Percentiles rank a stretch among this genome's conserved stretches.
Conservation (phyloP, 2,888 invertebrate genomes). For the Erpobdella octoculata region DNA sequence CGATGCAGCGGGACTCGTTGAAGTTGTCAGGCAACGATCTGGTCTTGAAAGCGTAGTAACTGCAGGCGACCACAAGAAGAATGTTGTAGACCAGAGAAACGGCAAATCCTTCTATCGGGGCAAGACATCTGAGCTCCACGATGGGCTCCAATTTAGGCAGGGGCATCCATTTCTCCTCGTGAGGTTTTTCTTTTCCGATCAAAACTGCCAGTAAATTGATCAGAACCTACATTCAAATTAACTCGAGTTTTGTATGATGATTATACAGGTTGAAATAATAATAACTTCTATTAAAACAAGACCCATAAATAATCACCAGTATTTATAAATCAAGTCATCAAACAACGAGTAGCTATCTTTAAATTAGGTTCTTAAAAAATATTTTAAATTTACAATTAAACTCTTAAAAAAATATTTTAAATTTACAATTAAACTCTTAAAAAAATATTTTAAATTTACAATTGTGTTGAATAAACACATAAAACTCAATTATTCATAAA, state of each 20-base stretch:
- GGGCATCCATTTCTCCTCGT: constrained; percentile 36
- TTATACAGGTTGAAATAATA: neutral
- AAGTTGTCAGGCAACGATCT: constrained; percentile 42
- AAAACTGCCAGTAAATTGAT: constrained; percentile 34
- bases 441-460: too few species aligned
- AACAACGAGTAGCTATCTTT: too few species aligned
- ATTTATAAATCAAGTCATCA: too few species aligned
- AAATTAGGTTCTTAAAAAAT: too few species aligned
- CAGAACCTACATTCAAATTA: constrained; percentile 33
- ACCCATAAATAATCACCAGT: too few species aligned
- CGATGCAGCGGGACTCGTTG: constrained; percentile 43
- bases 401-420: too few species aligned
- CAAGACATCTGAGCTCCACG: constrained; percentile 41
- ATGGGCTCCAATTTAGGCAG: constrained; percentile 33
- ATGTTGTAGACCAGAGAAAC: constrained; percentile 42
- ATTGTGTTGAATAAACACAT: too few species aligned
- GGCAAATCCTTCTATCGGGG: constrained; percentile 38
- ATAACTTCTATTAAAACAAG: neutral
- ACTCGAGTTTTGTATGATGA: neutral
- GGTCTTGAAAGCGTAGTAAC: constrained; percentile 41
- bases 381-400: too few species aligned
- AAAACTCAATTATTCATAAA: too few species aligned
- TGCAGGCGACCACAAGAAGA: constrained; percentile 40
- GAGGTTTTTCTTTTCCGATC: constrained; percentile 32
- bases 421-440: too few species aligned